Percentiles rank a stretch among this genome's conserved stretches.
These are phyloP conservation scores for Thrips palmi DNA, from an alignment of 1,140 invertebrate species.

Conservation along the genomic window DNA sequence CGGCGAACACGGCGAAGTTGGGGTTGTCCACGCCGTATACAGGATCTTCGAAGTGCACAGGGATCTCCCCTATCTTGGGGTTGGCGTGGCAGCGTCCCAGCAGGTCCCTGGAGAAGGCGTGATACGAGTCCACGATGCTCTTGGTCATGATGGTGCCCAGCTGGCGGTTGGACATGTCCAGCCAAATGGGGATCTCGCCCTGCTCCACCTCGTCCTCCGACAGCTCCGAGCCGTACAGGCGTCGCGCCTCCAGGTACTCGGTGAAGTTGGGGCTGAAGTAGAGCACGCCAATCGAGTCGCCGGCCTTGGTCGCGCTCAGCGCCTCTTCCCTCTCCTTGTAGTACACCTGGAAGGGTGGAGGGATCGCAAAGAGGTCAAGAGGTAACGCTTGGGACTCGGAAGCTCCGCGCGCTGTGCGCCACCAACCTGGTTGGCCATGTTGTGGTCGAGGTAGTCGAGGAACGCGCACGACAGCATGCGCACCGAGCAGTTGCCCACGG, in stretches of 20 bases:
- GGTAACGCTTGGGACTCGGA: too few species aligned
- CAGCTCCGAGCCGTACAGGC: conserved; percentile 29
- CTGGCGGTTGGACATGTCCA: conserved; percentile 75
- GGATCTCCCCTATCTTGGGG: too few species aligned
- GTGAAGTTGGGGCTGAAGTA: conserved; percentile 60
- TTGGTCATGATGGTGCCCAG: too few species aligned
- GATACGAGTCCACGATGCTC: too few species aligned
- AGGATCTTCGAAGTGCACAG: conserved; percentile 17
- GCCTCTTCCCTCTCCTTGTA: conserved; percentile 36
- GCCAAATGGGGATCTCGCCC: conserved; percentile 40
- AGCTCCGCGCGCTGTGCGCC: too few species aligned
- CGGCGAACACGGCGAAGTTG: conserved; percentile 18
- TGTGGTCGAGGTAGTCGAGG: too few species aligned
- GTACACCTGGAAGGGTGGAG: conserved; percentile 24
- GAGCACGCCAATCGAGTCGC: conserved; percentile 46
- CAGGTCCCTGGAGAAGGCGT: too few species aligned
- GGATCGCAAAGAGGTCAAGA: too few species aligned
- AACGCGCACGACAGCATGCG: too few species aligned
- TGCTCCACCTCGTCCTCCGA: conserved; percentile 29
- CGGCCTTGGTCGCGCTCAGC: conserved; percentile 33
- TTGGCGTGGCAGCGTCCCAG: too few species aligned
- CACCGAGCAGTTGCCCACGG: too few species aligned
- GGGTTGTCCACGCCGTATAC: conserved; percentile 18
- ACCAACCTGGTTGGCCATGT: too few species aligned
- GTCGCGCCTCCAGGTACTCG: conserved; percentile 31